Evolutionary conservation across 1,140 invertebrate genomes (phyloP).

Genomic region (Bombus soroeensis): DNA sequence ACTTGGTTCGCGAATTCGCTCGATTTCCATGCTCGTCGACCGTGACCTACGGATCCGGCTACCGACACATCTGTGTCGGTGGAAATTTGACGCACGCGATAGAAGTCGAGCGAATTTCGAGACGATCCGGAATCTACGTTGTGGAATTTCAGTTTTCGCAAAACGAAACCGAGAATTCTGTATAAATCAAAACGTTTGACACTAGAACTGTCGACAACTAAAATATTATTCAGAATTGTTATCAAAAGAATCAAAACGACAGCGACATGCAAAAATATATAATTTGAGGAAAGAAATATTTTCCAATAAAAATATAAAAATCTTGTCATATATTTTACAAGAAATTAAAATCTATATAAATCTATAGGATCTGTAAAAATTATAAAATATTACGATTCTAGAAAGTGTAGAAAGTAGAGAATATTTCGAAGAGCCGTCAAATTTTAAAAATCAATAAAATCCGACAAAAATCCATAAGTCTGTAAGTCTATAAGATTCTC

Average conservation of each 20-base stretch:
- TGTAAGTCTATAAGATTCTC: background rate
- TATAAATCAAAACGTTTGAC: background rate
- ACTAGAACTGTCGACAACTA: background rate
- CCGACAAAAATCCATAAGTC: background rate
- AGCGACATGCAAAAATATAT: too few species aligned
- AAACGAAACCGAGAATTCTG: background rate
- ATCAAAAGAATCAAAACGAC: background rate
- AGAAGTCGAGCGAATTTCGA: background rate
- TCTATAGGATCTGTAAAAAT: too few species aligned
- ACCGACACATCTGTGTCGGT: background rate
- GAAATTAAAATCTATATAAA: too few species aligned
- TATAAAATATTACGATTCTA: background rate
- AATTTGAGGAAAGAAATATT: background rate
- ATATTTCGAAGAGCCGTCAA: background rate
- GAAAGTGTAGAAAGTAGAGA: too few species aligned
- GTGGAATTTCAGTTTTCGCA: background rate
- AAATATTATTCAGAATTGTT: too few species aligned
- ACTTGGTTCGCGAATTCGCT: slow-evolving; percentile 62
- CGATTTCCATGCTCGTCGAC: slow-evolving; percentile 67
- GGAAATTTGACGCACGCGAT: background rate
- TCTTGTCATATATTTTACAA: background rate
- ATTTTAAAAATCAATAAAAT: background rate
- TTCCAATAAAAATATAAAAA: background rate
- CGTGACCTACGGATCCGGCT: slow-evolving; percentile 63
- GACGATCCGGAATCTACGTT: background rate